Evolutionary conservation across 2,888 invertebrate genomes (phyloP), one percentile per base, ranked within the genome.

Genomic region (Drosophila helvetica): DNA sequence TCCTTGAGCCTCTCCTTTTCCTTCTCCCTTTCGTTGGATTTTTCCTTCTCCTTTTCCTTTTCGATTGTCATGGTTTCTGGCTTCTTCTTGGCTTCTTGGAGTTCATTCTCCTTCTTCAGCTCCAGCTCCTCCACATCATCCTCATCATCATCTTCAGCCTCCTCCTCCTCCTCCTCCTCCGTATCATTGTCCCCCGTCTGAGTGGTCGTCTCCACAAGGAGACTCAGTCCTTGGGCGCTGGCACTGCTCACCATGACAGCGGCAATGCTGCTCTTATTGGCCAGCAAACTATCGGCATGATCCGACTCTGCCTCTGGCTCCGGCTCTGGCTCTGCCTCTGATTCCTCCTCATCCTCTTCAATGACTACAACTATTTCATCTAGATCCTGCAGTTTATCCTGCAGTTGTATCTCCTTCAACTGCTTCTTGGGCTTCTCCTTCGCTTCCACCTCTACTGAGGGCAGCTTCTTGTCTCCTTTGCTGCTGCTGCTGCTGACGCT

Each of bases 181-280:
- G 38, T 38, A 38, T 38, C n/a, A 1, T 66, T 42, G 12, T 66
- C 66, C 3, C 48, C 46, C 19, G 59, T 55, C 22, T 22, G 15
- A 0, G 33, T 2, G 46, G 17, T 53, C 9, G n/a, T 70, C 46
- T 82, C 69, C 22, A 84, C 78, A 25, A 79, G 81, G 57, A 86
- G 15, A 46, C 47, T 72, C 19, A 84, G 51, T 12, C 81, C 86
- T 30, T 85, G 80, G 0, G 83, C 77, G 52, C 71, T 87, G 67
- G 86, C 85, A 50, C 88, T 88, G 63, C 80, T 82, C 12, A 75
- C 74, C 78, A 86, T 79, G 0, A 73, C 73, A 4, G 81, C 75
- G 1, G 77, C 80, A 15, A 80, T 74, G 46, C 64, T 68, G 0
- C 47, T 60, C 43, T 82, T 78, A 22, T 83, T 79, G 51, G 80